phyloP scores from a whole-genome alignment of 2,888 invertebrate genomes.

The Orthonevra nobilis region DNA sequence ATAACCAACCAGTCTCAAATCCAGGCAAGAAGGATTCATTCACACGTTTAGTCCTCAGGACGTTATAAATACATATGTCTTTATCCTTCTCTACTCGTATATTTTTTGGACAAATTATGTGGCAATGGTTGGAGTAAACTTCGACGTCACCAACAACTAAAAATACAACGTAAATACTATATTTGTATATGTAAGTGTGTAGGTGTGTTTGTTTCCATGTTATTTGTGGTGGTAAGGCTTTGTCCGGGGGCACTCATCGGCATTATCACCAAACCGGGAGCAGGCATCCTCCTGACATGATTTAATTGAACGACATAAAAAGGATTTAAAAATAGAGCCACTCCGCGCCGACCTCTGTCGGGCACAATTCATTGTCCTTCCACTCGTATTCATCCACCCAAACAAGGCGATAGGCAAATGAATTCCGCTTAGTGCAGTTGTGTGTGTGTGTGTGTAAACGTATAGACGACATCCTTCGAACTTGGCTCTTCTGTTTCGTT shows the following conservation, averaged over 20 bases:
- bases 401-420: conserved; percentile 5
- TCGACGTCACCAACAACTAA: not conserved
- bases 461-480: conserved; percentile 7
- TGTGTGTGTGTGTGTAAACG: not conserved
- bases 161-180: conserved; percentile 28
- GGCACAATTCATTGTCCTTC: conserved; percentile 26
- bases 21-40: no score
- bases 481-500: not conserved
- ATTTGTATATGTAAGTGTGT: not conserved
- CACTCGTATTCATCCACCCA: conserved; percentile 9
- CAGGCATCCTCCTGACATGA: conserved; percentile 46
- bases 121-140: no score
- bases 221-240: conserved; percentile 5
- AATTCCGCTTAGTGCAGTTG: not conserved
- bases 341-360: conserved; percentile 10
- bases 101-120: conserved; percentile 28
- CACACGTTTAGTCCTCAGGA: conserved; percentile 29
- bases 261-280: conserved; percentile 8
- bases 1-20: no score
- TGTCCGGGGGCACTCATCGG: conserved; percentile 34
- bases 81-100: no score
- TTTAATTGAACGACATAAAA: conserved; percentile 69
- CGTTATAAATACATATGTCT: no score
- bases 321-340: conserved; percentile 66
- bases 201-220: not conserved